Conservation (phyloP, 2,797 vertebrate species). For the Pangasius macronema region DNA sequence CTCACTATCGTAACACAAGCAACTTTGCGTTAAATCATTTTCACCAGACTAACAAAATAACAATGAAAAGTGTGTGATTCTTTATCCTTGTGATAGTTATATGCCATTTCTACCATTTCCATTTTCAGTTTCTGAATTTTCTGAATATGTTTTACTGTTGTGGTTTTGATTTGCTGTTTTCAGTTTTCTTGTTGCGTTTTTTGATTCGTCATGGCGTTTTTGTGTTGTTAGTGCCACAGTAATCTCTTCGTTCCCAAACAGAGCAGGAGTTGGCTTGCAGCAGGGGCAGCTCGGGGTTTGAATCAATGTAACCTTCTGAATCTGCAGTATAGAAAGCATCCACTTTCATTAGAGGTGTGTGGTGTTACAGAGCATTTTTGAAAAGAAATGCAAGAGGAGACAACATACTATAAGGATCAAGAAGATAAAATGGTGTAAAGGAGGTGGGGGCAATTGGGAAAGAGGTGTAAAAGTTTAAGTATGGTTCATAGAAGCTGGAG, state of each 20-base stretch:
- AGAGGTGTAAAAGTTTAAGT: neutral
- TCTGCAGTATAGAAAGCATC: neutral
- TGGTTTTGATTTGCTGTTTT: neutral
- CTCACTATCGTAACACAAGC: neutral
- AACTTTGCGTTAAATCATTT: neutral
- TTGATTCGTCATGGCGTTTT: neutral
- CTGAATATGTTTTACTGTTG: neutral
- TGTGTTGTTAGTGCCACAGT: neutral
- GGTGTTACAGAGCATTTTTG: constrained; percentile 9
- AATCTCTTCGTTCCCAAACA: constrained; percentile 52
- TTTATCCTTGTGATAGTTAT: neutral
- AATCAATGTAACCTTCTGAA: constrained; percentile 15
- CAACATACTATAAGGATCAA: neutral
- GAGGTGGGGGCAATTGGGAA: neutral
- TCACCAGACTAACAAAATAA: neutral
- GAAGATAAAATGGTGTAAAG: neutral
- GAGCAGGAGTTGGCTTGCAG: constrained; percentile 24
- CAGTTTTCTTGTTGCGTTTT: neutral
- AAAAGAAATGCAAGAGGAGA: neutral
- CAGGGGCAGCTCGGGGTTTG: constrained; percentile 27
- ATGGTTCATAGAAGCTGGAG: neutral
- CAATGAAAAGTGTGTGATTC: neutral
- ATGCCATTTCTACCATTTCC: neutral
- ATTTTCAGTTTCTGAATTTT: neutral
- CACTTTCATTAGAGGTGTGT: constrained; percentile 13